Percentiles rank a stretch among this genome's conserved stretches.
Evolutionary conservation across 2,113 vertebrate genomes (phyloP).

Genomic region (Apteryx mantelli): DNA sequence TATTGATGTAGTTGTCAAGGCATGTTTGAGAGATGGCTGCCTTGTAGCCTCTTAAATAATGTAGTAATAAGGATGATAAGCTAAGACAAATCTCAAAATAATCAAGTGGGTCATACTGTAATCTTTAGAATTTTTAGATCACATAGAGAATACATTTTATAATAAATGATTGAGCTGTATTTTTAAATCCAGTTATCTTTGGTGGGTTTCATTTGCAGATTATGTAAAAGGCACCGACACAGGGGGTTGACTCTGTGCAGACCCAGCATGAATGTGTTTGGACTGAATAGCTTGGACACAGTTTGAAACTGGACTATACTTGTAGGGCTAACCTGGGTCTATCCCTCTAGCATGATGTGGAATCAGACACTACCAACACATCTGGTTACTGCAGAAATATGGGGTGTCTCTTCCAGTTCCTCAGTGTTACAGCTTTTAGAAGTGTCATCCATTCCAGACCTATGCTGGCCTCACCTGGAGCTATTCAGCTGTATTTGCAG

Average conservation of each 20-base stretch:
- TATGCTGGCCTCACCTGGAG: neutral
- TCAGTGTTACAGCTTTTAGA: neutral
- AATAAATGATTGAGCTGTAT: neutral
- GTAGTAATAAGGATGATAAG: neutral
- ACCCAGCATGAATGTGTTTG: neutral
- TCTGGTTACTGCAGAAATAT: neutral
- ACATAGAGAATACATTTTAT: neutral
- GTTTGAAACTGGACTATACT: neutral
- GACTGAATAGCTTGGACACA: neutral
- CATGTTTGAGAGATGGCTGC: neutral
- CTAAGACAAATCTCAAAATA: neutral
- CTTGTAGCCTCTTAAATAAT: neutral
- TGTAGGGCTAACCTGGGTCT: neutral
- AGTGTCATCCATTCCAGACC: neutral
- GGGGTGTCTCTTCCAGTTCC: neutral
- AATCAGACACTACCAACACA: neutral
- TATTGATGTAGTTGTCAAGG: neutral
- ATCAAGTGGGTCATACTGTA: neutral
- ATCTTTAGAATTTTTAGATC: neutral
- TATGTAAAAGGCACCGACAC: neutral
- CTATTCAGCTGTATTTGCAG: neutral
- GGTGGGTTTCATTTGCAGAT: neutral
- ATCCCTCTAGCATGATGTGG: neutral
- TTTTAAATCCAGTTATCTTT: neutral
- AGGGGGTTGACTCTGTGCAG: neutral